A percentile compares a stretch with the other conserved stretches of the same genome.
These are phyloP conservation scores for Gambusia affinis DNA, from an alignment of 2,113 vertebrate genomes.

Conservation along the genomic window DNA sequence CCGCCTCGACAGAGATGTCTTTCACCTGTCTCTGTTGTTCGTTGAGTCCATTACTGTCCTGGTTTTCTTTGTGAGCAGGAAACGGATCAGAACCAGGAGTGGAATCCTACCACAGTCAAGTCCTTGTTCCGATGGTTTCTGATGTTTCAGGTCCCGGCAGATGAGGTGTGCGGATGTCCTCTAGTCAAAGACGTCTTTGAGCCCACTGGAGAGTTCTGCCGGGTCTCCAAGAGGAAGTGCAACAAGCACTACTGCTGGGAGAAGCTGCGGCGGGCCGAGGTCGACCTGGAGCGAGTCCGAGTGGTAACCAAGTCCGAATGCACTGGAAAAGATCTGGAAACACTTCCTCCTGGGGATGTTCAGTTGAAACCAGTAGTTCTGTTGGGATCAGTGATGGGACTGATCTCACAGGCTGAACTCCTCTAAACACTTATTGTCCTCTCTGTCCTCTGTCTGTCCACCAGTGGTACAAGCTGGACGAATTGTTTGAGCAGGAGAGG, in stretches of 20 bases:
- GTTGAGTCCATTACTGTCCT: too few relatives aligned
- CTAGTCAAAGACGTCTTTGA: slow-evolving; percentile 89
- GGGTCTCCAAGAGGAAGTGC: slow-evolving; percentile 88
- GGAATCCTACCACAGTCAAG: neutral
- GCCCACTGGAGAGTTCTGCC: slow-evolving; percentile 88
- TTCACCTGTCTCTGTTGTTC: too few relatives aligned
- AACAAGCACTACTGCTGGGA: slow-evolving; percentile 94
- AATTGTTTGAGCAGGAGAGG: slow-evolving; percentile 92
- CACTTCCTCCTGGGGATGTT: too few relatives aligned
- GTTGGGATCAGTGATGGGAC: too few relatives aligned
- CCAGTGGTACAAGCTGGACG: slow-evolving; percentile 94
- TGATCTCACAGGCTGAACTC: neutral
- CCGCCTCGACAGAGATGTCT: too few relatives aligned
- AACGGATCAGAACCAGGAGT: neutral
- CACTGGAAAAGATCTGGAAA: too few relatives aligned
- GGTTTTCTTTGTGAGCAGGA: neutral
- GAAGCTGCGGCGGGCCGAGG: slow-evolving; percentile 87
- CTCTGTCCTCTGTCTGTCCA: neutral
- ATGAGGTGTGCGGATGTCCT: slow-evolving; percentile 92
- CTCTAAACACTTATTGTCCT: neutral
- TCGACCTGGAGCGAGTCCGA: slow-evolving; percentile 89
- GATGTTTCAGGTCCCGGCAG: slow-evolving; percentile 80
- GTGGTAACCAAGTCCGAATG: slow-evolving; percentile 76
- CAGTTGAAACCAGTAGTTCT: too few relatives aligned
- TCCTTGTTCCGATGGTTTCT: neutral